These are phyloP conservation scores for Drosophila leonis DNA, from an alignment of 2,888 invertebrate genomes.

Conservation along the genomic window DNA sequence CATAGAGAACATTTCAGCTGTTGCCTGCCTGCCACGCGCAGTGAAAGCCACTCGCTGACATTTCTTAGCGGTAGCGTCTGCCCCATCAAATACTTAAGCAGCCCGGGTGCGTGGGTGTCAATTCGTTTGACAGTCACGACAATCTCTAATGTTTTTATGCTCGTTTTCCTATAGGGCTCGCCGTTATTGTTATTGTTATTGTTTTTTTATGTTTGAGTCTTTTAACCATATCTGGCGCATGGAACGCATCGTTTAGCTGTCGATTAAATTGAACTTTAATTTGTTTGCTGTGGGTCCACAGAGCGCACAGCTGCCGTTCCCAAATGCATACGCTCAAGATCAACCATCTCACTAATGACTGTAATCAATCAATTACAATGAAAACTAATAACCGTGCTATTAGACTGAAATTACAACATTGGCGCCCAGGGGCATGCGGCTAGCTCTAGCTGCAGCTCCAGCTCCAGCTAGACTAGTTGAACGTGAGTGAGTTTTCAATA, in stretches of 20 bases:
- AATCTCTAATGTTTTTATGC: constrained; percentile 1
- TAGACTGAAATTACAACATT: constrained; percentile 60
- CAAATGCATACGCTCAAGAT: constrained; percentile 45
- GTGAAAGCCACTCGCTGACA: constrained; percentile 37
- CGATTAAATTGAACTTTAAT: constrained; percentile 59
- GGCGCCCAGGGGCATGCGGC: constrained; percentile 51
- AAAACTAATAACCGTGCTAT: constrained; percentile 73
- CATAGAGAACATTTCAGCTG: constrained; percentile 28
- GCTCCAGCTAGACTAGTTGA: constrained; percentile 3
- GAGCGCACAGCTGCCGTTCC: constrained; percentile 31
- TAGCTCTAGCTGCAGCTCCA: constrained; percentile 6
- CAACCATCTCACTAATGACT: constrained; percentile 53
- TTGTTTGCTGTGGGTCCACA: constrained; percentile 40
- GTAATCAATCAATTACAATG: constrained; percentile 76
- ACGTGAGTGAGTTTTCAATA: constrained; percentile 45
- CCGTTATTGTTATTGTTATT: constrained; percentile 4
- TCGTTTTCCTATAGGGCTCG: constrained; percentile 16
- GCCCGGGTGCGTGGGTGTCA: constrained; percentile 62
- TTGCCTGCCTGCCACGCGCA: constrained; percentile 14
- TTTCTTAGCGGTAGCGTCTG: constrained; percentile 36
- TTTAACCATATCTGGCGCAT: constrained; percentile 26
- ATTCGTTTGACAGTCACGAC: constrained; percentile 54
- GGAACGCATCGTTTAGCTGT: constrained; percentile 41
- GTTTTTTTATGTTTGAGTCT: constrained; percentile 15
- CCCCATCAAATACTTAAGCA: constrained; percentile 35